These are phyloP conservation scores for Pseudonaja textilis DNA, from an alignment of 2,113 vertebrate species.

Conservation along the genomic window DNA sequence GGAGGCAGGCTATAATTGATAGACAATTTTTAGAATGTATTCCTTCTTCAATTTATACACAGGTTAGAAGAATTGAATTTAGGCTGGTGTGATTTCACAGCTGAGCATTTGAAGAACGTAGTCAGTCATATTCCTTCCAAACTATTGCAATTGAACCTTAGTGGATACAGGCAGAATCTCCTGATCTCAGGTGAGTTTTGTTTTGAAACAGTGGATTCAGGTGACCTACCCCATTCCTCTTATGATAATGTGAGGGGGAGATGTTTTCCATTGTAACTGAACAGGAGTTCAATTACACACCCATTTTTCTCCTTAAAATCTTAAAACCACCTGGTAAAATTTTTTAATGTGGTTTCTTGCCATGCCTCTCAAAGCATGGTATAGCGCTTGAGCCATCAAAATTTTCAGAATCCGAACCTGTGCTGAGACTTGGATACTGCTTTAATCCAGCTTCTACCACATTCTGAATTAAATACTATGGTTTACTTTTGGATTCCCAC, in stretches of 20 bases:
- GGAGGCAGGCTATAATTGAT: neutral
- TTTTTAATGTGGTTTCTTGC: neutral
- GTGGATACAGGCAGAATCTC: constrained; percentile 90
- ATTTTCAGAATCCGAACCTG: neutral
- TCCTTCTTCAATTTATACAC: constrained; percentile 8
- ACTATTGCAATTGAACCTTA: constrained; percentile 85
- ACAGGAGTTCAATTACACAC: neutral
- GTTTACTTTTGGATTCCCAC: neutral
- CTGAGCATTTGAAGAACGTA: constrained; percentile 75
- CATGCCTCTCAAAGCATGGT: neutral
- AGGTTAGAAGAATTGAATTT: constrained; percentile 86
- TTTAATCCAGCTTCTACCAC: neutral
- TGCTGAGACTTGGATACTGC: neutral
- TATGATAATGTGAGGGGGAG: neutral
- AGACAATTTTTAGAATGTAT: neutral
- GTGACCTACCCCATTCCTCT: neutral
- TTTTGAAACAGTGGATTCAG: neutral
- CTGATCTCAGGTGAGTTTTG: constrained; percentile 74
- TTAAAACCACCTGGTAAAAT: neutral
- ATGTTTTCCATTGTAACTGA: neutral
- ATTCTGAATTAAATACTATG: neutral
- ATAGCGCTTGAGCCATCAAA: neutral
- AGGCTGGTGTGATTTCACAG: constrained; percentile 88
- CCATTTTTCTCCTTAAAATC: neutral
- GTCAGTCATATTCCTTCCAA: constrained; percentile 68